Conservation (phyloP, 2,888 invertebrate species). For the Parochlus steinenii region DNA sequence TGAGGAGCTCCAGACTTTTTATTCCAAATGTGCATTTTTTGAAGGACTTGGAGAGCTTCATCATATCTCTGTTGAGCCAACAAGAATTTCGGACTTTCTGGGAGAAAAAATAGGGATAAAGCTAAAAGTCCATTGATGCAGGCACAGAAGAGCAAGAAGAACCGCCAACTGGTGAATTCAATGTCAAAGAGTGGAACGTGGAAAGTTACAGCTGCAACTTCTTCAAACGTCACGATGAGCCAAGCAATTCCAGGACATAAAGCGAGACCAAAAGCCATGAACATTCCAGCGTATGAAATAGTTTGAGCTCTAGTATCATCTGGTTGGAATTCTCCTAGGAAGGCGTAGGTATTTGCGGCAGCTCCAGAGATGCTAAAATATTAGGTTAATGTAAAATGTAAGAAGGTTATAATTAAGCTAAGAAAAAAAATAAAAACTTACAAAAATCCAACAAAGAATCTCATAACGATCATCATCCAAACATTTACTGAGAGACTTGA, state of each 20-base stretch:
- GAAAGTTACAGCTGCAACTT: background rate
- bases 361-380: constrained; percentile 22
- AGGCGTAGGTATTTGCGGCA: constrained; percentile 40
- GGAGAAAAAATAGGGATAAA: constrained; percentile 38
- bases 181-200: constrained; percentile 33
- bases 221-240: background rate
- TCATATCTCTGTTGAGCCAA: constrained; percentile 41
- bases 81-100: constrained; percentile 68
- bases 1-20: constrained; percentile 28
- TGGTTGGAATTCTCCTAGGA: constrained; percentile 41
- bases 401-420: background rate
- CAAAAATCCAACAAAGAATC: constrained; percentile 50
- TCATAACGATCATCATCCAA: constrained; percentile 37
- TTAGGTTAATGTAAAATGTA: constrained; percentile 4
- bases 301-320: constrained; percentile 32
- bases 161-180: constrained; percentile 54
- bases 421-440: constrained; percentile 23
- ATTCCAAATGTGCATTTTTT: constrained; percentile 40
- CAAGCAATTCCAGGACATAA: constrained; percentile 33
- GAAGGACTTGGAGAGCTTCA: constrained; percentile 41
- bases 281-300: constrained; percentile 38
- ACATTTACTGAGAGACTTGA: constrained; percentile 44
- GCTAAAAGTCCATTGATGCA: constrained; percentile 45
- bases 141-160: constrained; percentile 48
- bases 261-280: constrained; percentile 38